These are phyloP conservation scores for Sinosuthora webbiana DNA, from an alignment of 2,113 vertebrate species.

Conservation along the genomic window DNA sequence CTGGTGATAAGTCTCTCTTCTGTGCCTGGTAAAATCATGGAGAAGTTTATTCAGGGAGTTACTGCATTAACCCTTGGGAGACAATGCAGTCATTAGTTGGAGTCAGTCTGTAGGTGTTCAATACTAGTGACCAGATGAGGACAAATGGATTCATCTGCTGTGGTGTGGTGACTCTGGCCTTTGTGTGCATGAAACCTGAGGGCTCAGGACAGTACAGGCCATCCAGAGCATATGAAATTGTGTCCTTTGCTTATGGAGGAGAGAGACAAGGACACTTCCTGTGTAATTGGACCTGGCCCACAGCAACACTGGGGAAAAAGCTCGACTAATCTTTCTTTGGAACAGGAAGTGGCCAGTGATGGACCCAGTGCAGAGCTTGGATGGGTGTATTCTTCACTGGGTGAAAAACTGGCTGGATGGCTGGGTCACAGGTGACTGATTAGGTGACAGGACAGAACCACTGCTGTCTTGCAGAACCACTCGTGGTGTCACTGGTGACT, in stretches of 20 bases:
- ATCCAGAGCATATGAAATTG: background rate
- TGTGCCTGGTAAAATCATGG: background rate
- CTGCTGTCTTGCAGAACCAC: background rate
- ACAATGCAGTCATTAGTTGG: background rate
- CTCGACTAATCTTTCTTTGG: background rate
- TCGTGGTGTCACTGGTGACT: background rate
- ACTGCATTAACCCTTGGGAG: background rate
- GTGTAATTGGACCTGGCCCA: background rate
- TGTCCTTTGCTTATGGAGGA: background rate
- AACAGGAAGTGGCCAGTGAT: background rate
- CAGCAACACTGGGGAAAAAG: background rate
- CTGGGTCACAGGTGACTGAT: background rate
- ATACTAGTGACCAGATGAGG: background rate
- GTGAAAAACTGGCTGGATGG: background rate
- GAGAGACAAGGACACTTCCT: background rate
- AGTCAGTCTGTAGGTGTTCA: rapidly evolving
- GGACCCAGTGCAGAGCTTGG: background rate
- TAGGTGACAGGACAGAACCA: background rate
- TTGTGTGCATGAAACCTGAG: background rate
- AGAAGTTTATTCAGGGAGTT: background rate
- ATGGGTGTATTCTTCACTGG: background rate
- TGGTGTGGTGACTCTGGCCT: background rate
- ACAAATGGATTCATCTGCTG: background rate
- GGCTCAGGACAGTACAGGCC: background rate
- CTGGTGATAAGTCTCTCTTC: background rate